phyloP scores from a whole-genome alignment of 2,888 invertebrate species.

The Chymomyza amoena region DNA sequence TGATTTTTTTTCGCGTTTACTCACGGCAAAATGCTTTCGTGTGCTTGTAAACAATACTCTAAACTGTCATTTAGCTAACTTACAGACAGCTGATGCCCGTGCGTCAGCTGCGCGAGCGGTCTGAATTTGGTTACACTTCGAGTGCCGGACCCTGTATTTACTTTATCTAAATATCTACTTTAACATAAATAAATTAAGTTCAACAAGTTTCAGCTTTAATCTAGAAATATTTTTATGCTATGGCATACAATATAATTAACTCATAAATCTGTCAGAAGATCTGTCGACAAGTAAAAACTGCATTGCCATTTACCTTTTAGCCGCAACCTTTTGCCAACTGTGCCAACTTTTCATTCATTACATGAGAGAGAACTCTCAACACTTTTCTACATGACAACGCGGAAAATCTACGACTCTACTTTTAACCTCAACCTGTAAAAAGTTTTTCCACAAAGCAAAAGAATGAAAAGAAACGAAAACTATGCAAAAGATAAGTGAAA shows the following conservation, averaged over 20 bases:
- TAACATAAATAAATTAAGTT: background rate
- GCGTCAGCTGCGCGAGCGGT: too few species aligned
- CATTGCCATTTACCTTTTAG: constrained; percentile 38
- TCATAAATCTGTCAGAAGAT: constrained; percentile 61
- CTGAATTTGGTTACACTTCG: too few species aligned
- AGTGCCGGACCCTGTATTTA: too few species aligned
- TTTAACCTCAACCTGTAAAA: constrained; percentile 64
- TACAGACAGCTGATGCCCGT: too few species aligned
- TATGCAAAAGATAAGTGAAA: constrained; percentile 69
- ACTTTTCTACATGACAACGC: background rate
- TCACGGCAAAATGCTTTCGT: too few species aligned
- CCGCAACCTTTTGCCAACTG: constrained; percentile 32
- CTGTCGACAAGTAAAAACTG: constrained; percentile 53
- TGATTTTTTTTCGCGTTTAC: too few species aligned
- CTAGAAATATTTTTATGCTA: background rate
- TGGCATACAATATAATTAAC: constrained; percentile 47
- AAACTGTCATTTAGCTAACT: too few species aligned
- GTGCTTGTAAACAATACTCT: too few species aligned
- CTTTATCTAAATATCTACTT: too few species aligned
- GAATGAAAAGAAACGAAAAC: constrained; percentile 33
- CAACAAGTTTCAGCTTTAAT: background rate
- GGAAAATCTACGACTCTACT: constrained; percentile 55
- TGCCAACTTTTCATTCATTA: constrained; percentile 50
- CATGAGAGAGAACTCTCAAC: constrained; percentile 27
- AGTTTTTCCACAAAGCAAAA: constrained; percentile 41